Base-by-base conservation (phyloP, 2,113 vertebrate species). In the Paradoxurus hermaphroditus region DNA sequence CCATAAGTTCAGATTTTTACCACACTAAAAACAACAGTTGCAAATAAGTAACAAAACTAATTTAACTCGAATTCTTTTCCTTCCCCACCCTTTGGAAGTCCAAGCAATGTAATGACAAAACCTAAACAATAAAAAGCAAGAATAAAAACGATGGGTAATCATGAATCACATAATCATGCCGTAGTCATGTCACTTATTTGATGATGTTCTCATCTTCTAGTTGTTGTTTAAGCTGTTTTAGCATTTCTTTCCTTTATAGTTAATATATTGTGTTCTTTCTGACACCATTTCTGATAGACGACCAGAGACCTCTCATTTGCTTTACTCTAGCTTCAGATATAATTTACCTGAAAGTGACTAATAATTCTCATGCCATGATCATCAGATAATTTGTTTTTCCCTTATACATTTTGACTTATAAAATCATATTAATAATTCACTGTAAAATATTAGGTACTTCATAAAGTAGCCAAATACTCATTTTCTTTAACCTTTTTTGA, bases 21-120 rank as follows among this genome's bases (percentile, higher is more conserved):
- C 79, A 92, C 4, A 34, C 39, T 94, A 41, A 93, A 97, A 95
- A 70, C 90, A 94, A 31, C 68, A 93, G 34, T 94, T 96, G 63
- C 87, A 93, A 97, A 78, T 97, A 85, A 95, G 62, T 68, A 95
- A 94, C 51, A 94, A 96, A 95, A 89, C 23, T 67, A 68, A 97
- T 46, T 82, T 77, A 91, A 92, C 79, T 96, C 92, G 85, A 49
- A 81, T 95, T 79, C 34, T 75, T 94, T 67, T 73, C 51, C 16
- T 94, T 92, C 41, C 53, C 36, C 34, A 86, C 83, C 10, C 25
- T 94, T 89, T 77, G 41, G 31, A 90, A 95, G 36, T 68, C 56
- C 77, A 97, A 78, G 68, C 73, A 78, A 70, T 95, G 46, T 21
- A 72, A 41, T 73, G 39, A 82, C 85, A 96, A 95, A 95, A 86